Evolutionary conservation across 2,113 vertebrate genomes (phyloP).

Genomic region (Bungarus multicinctus): DNA sequence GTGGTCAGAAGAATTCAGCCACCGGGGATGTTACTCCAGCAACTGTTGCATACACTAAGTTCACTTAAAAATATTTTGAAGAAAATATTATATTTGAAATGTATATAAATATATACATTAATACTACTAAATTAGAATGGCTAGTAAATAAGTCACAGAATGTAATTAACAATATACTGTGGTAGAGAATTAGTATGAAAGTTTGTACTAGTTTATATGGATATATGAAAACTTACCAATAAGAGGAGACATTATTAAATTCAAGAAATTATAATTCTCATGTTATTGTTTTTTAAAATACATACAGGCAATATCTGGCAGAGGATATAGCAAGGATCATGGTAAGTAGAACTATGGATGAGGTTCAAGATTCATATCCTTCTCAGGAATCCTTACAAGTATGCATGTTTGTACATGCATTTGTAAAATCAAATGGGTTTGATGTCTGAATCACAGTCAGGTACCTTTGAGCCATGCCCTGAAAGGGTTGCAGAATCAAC

Average conservation of each 20-base stretch:
- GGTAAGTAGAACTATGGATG: neutral
- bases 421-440: neutral
- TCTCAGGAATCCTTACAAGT: neutral
- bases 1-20: slow-evolving; percentile 3
- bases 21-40: neutral
- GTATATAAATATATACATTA: neutral
- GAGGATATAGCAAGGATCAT: neutral
- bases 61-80: slow-evolving; percentile 1
- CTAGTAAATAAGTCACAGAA: neutral
- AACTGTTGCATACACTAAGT: neutral
- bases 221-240: neutral
- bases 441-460: neutral
- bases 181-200: neutral
- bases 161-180: neutral
- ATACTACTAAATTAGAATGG: neutral
- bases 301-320: neutral
- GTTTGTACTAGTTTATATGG: neutral
- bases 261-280: neutral
- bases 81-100: slow-evolving; percentile 5
- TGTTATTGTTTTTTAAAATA: neutral
- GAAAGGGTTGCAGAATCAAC: neutral
- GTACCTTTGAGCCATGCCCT: neutral
- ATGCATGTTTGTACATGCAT: neutral
- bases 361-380: neutral
- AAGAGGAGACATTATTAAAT: neutral